These are phyloP conservation scores for Dipodomys ordii DNA, from an alignment of 2,113 vertebrate genomes.

Conservation along the genomic window DNA sequence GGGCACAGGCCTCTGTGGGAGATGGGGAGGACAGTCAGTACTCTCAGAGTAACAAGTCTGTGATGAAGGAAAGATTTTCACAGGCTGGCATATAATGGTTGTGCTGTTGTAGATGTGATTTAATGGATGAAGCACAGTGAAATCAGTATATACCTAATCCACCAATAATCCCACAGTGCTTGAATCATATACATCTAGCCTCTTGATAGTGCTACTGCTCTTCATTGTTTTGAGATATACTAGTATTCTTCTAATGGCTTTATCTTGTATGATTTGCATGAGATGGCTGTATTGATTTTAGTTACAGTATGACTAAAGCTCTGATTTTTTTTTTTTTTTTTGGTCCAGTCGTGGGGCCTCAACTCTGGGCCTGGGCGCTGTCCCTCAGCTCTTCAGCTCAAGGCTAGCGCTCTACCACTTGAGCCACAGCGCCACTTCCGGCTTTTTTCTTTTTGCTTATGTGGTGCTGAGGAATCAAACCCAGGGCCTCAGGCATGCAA, in stretches of 20 bases:
- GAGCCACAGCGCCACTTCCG: too few species aligned
- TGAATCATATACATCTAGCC: background rate
- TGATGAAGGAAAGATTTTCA: background rate
- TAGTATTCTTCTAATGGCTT: background rate
- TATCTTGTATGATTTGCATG: background rate
- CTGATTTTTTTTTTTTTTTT: background rate
- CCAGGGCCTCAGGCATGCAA: too few species aligned
- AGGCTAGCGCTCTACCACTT: too few species aligned
- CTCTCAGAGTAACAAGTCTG: background rate
- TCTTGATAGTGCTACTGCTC: background rate
- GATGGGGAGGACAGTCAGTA: background rate
- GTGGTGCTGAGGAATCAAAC: too few species aligned
- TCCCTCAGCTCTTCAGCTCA: too few species aligned
- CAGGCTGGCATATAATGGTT: background rate
- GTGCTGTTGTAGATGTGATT: slow-evolving; percentile 1
- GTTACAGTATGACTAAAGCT: background rate
- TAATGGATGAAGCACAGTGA: background rate
- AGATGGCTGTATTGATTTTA: background rate
- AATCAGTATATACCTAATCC: background rate
- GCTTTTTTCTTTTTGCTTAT: too few species aligned
- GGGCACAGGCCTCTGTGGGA: background rate
- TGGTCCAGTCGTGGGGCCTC: too few species aligned
- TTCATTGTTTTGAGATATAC: background rate
- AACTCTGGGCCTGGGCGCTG: too few species aligned
- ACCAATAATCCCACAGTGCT: background rate